Percentiles rank a stretch among this genome's conserved stretches.
These are phyloP conservation scores for Belgica antarctica DNA, from an alignment of 2,888 invertebrate genomes.

Conservation along the genomic window DNA sequence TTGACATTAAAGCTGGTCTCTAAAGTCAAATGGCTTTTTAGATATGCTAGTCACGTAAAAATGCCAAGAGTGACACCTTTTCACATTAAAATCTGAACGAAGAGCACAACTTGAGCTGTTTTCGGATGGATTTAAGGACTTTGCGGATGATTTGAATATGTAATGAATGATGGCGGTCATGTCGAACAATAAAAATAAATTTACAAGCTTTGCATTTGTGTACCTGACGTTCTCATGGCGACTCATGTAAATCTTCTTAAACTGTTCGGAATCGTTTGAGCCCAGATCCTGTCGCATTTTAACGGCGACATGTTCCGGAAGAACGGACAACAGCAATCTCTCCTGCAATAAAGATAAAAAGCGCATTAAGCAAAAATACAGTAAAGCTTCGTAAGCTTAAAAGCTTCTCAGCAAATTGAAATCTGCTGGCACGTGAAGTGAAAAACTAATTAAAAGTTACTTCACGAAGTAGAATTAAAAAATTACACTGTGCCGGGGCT, in stretches of 20 bases:
- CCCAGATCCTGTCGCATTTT: slow-evolving; percentile 95
- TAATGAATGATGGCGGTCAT: not conserved
- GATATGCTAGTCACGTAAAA: not conserved
- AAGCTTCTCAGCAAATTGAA: not conserved
- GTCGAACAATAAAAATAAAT: not conserved
- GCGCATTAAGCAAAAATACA: not conserved
- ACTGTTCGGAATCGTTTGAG: slow-evolving; percentile 81
- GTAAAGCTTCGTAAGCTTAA: not conserved
- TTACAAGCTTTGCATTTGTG: too few species aligned
- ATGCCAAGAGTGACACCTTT: not conserved
- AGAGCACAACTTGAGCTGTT: too few species aligned
- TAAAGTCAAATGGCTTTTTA: not conserved
- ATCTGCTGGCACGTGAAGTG: too few species aligned
- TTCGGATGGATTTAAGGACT: not conserved
- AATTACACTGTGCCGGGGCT: too few species aligned
- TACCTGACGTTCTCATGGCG: slow-evolving; percentile 94
- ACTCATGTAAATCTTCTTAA: slow-evolving; percentile 97
- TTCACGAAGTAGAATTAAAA: too few species aligned
- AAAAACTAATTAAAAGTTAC: too few species aligned
- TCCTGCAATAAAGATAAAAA: slow-evolving; percentile 64
- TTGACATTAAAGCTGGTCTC: too few species aligned
- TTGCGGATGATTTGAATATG: not conserved
- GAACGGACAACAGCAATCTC: slow-evolving; percentile 82
- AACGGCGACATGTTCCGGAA: slow-evolving; percentile 94
- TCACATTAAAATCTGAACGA: too few species aligned